Conservation (phyloP, 2,113 vertebrate genomes). For the Ursus arctos region DNA sequence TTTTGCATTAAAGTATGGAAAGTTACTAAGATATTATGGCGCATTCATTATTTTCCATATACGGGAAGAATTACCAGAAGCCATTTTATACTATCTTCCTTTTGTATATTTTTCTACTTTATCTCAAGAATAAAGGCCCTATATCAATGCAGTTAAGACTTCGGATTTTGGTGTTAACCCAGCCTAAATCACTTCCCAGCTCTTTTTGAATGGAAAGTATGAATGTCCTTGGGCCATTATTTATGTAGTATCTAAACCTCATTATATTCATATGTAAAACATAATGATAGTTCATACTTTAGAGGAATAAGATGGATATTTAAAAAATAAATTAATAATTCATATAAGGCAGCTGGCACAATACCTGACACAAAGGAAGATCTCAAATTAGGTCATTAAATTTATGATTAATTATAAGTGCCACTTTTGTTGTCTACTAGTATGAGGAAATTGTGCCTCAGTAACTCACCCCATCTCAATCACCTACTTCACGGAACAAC, state of each 20-base stretch:
- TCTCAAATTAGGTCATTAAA: too few species aligned
- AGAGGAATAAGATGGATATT: too few species aligned
- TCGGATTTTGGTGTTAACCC: not conserved
- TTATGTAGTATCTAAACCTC: not conserved
- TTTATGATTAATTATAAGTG: too few species aligned
- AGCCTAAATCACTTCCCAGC: not conserved
- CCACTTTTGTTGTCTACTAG: too few species aligned
- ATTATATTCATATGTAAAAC: not conserved
- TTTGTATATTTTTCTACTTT: not conserved
- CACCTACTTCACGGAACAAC: not conserved
- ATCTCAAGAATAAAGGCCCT: not conserved
- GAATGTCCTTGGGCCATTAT: not conserved
- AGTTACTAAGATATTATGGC: too few species aligned
- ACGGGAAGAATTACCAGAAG: not conserved
- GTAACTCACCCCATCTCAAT: not conserved
- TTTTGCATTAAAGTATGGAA: too few species aligned
- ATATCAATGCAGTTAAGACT: not conserved
- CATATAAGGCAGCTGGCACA: not conserved
- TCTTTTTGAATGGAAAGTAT: not conserved
- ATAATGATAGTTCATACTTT: too few species aligned
- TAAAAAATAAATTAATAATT: slow-evolving; percentile 37
- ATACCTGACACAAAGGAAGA: too few species aligned
- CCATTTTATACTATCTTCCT: not conserved
- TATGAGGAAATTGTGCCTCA: too few species aligned
- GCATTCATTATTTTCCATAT: too few species aligned